These are phyloP conservation scores for Mus musculus DNA, from an alignment of 2,113 vertebrate genomes.

Conservation along the genomic window GRCm39 chr14:94405501-94406000, in stretches of 20 bases:
- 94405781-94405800: not conserved
- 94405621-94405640: not conserved
- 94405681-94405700: not conserved
- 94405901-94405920: too few relatives aligned
- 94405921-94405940: too few relatives aligned
- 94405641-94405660: not conserved
- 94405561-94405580: not conserved
- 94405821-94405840: not conserved
- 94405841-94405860: not conserved
- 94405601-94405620: not conserved
- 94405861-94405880: too few relatives aligned
- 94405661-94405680: not conserved
- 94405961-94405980: not conserved
- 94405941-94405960: too few relatives aligned
- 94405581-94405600: conserved; percentile 12
- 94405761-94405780: not conserved
- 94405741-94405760: not conserved
- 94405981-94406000: not conserved
- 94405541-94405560: too few relatives aligned
- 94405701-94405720: not conserved
- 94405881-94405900: too few relatives aligned
- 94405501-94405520: too few relatives aligned
- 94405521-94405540: too few relatives aligned
- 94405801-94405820: not conserved
- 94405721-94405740: not conserved